Evolutionary conservation across 2,888 invertebrate genomes (phyloP).

Genomic region (Crematogaster levior): DNA sequence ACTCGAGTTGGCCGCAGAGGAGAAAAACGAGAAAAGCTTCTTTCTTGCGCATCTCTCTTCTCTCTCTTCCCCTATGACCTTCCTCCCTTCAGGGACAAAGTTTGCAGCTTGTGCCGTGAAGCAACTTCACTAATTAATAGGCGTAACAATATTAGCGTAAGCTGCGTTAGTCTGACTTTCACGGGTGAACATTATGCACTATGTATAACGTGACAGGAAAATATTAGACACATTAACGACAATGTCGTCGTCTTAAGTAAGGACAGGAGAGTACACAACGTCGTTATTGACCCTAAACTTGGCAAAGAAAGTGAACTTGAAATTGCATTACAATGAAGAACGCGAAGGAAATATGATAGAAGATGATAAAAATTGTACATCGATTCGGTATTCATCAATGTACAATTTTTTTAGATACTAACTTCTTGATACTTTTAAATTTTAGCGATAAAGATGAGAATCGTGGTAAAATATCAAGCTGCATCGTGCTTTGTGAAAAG

Average conservation of each 20-base stretch:
- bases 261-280: not conserved
- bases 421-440: not conserved
- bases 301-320: constrained; percentile 38
- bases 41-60: not conserved
- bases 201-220: constrained; percentile 41
- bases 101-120: constrained; percentile 48
- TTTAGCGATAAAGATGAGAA: not conserved
- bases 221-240: constrained; percentile 45
- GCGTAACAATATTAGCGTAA: constrained; percentile 58
- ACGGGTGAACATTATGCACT: constrained; percentile 39
- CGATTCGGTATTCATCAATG: not conserved
- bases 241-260: constrained; percentile 14
- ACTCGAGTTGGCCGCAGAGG: constrained; percentile 47
- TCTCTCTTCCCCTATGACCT: not conserved
- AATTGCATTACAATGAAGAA: constrained; percentile 25
- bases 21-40: constrained; percentile 53
- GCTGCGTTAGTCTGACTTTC: constrained; percentile 38
- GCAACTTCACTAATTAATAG: constrained; percentile 65
- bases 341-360: not conserved
- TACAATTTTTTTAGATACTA: not conserved
- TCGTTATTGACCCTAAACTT: constrained; percentile 48
- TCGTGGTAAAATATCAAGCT: constrained; percentile 14
- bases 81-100: constrained; percentile 31
- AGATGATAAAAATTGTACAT: not conserved
- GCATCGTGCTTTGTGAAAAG: not conserved